Base-by-base conservation (phyloP, 2,113 vertebrate genomes). In the Neogale vison region DNA sequence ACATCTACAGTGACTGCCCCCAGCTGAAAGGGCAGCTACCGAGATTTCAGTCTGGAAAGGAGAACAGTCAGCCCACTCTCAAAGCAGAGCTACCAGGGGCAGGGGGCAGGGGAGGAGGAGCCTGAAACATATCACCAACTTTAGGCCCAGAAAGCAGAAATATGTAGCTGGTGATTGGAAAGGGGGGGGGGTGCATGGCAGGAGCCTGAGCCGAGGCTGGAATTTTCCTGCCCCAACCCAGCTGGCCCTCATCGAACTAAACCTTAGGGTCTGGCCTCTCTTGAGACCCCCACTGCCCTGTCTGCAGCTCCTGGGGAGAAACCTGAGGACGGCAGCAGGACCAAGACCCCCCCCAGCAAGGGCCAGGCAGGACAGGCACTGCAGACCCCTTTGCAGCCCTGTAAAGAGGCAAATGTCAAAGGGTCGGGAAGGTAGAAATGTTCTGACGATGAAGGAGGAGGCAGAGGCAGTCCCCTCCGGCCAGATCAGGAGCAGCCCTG, bases 251-350 rank as follows among this genome's bases (percentile, higher is more conserved):
- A 59, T 92, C 59, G 84, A 90, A 86, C 50, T 59, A 74, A 77
- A 86, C 45, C 59, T 67, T 23, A 10, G 74, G 87, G 31, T 81
- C 97, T 97, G 67, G 86, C 36, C 86, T 93, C 86, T 84, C 91
- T 63, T 45, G 72, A 94, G 94, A 97, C 39, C 82, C n/a, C 31
- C 42, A 13, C 26, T 80, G 84, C n/a, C 52, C 59, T n/a, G 17
- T 95, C 89, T n/a, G 31, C 50, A 86, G 87, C 84, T 96, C 52
- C 93, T 76, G 55, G 45, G 67, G 57, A 42, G 77, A 67, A 91
- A 71, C 65, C 36, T 91, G 47, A 34, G 83, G 88, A 94, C 26
- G 82, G 59, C 72, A 86, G 26, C 69, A 42, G 15, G 24, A 29
- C 45, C 57, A 52, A 85, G 71, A 59, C 8, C 15, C 21, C 1